phyloP scores from a whole-genome alignment of 1,140 invertebrate genomes.

The Periplaneta americana region DNA sequence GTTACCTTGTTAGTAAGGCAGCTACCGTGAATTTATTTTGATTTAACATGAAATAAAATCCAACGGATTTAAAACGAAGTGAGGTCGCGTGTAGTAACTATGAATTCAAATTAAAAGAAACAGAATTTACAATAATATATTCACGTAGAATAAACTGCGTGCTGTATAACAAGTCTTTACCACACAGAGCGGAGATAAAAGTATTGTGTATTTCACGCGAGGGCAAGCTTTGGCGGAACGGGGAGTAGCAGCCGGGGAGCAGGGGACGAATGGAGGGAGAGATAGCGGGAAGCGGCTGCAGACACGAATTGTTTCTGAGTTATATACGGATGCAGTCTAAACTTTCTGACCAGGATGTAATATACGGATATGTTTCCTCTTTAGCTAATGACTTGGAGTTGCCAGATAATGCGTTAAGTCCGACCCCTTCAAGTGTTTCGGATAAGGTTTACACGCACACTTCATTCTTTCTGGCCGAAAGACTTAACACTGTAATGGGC shows the following conservation, averaged over 20 bases:
- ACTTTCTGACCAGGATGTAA: neutral
- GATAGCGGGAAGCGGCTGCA: neutral
- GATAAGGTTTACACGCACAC: neutral
- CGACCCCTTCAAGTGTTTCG: neutral
- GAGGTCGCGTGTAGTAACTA: too few species aligned
- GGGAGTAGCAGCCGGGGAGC: neutral
- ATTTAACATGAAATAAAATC: too few species aligned
- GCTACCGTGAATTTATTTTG: too few species aligned
- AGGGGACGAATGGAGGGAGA: neutral
- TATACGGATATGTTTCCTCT: neutral
- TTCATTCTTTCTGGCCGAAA: neutral
- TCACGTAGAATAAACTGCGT: neutral
- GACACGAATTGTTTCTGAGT: neutral
- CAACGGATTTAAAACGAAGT: too few species aligned
- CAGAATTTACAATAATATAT: neutral
- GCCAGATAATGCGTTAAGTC: neutral
- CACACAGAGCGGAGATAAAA: too few species aligned
- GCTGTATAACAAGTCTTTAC: neutral
- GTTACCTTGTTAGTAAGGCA: too few species aligned
- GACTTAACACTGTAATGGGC: neutral
- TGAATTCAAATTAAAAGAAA: neutral
- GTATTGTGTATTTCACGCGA: neutral
- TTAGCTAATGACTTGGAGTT: neutral
- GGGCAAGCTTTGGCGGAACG: neutral
- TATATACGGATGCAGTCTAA: neutral